Percentiles rank a stretch among this genome's conserved stretches.
phyloP scores from a whole-genome alignment of 2,888 invertebrate species.

The Conchocele bisecta region DNA sequence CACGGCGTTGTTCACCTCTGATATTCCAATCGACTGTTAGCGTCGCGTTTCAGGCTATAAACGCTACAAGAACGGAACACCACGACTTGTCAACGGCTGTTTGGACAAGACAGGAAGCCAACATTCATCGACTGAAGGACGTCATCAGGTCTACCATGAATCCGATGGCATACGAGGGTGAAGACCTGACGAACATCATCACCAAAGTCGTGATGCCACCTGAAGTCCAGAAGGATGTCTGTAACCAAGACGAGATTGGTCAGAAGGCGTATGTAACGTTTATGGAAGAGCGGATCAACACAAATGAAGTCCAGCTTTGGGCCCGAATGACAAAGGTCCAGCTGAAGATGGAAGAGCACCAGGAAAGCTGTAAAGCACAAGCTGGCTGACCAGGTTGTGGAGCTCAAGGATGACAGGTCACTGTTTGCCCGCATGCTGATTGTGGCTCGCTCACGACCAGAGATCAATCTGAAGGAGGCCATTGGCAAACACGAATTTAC shows the following conservation, averaged over 20 bases:
- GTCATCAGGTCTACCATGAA: background rate
- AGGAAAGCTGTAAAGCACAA: background rate
- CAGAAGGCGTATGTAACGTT: background rate
- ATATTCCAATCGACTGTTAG: too few relatives aligned
- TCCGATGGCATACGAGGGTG: background rate
- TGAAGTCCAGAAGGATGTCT: background rate
- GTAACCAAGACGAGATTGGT: background rate
- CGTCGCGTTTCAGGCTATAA: too few relatives aligned
- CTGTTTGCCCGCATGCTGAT: slow-evolving; percentile 21
- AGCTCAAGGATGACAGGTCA: slow-evolving; percentile 13
- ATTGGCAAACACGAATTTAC: slow-evolving; percentile 15
- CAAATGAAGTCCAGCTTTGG: slow-evolving; percentile 1
- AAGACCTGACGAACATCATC: slow-evolving; percentile 9
- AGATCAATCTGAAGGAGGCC: slow-evolving; percentile 12
- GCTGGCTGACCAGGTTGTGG: background rate
- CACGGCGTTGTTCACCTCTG: too few relatives aligned
- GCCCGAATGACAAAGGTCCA: slow-evolving; percentile 4
- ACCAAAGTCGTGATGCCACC: slow-evolving; percentile 21
- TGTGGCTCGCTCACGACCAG: slow-evolving; percentile 20
- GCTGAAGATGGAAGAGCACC: slow-evolving; percentile 9
- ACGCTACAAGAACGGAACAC: background rate
- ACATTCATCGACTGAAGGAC: background rate
- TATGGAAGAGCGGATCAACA: background rate
- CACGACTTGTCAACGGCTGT: background rate
- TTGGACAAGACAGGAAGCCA: background rate